Percentiles rank a stretch among this genome's conserved stretches.
Evolutionary conservation across 2,888 invertebrate species (phyloP).

Genomic region (Sympetrum striolatum): DNA sequence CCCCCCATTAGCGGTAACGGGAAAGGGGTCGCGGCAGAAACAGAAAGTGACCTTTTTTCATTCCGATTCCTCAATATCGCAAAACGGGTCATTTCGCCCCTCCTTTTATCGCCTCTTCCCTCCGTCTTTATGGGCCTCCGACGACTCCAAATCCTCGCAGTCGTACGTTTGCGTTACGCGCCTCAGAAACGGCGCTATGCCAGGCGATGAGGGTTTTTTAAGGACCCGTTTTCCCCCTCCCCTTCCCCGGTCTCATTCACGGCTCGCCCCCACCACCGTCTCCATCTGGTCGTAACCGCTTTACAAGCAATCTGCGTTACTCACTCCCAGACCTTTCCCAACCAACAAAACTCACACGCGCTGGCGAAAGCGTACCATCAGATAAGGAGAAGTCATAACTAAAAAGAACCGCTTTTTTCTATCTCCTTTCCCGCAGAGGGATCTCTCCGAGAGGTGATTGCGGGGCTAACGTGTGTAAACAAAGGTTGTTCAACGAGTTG

Average conservation of each 20-base stretch:
- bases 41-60: background rate
- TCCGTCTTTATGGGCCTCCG: background rate
- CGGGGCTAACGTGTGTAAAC: too few species aligned
- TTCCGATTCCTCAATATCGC: constrained; percentile 23
- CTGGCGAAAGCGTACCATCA: constrained; percentile 28
- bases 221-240: background rate
- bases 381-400: constrained; percentile 42
- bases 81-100: constrained; percentile 15
- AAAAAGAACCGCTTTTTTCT: background rate
- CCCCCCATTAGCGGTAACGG: background rate
- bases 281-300: background rate
- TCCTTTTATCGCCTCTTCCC: background rate
- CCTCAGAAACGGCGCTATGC: constrained; percentile 15
- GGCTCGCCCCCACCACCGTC: background rate
- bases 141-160: background rate
- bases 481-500: too few species aligned
- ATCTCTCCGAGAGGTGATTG: too few species aligned
- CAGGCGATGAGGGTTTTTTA: background rate
- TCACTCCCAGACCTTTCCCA: constrained; percentile 38
- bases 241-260: background rate
- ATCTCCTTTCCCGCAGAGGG: background rate
- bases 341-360: constrained; percentile 21
- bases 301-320: constrained; percentile 36
- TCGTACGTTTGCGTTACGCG: constrained; percentile 40
- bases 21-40: background rate